Conservation (phyloP, 2,113 vertebrate species). For the Nesoenas mayeri region DNA sequence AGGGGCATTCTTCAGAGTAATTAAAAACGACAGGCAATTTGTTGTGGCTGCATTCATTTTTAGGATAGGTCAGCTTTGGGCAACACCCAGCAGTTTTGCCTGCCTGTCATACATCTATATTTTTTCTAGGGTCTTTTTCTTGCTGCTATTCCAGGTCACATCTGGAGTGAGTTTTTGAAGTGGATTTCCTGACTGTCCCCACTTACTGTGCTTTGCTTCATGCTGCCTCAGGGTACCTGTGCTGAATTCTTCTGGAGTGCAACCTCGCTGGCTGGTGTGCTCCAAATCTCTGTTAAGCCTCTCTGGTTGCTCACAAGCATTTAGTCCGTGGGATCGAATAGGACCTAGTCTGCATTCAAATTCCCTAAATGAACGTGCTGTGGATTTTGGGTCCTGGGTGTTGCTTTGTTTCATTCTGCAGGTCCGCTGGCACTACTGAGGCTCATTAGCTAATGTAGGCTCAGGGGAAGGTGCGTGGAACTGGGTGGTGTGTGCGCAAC, state of each 20-base stretch:
- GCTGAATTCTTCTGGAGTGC: not conserved
- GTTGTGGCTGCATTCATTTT: not conserved
- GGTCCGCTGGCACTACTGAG: not conserved
- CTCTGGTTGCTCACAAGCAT: not conserved
- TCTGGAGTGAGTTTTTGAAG: not conserved
- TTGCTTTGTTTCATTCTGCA: not conserved
- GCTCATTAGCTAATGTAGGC: accelerated
- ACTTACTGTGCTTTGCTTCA: not conserved
- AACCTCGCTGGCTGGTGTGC: not conserved
- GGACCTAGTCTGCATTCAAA: no score
- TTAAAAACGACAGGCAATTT: not conserved
- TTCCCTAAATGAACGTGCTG: not conserved
- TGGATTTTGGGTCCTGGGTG: no score
- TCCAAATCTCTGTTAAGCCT: not conserved
- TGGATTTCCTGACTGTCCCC: not conserved
- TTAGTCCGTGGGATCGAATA: not conserved
- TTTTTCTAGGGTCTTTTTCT: not conserved
- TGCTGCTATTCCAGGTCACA: not conserved
- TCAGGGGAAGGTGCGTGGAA: not conserved
- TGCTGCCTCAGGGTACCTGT: not conserved
- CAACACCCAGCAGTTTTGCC: not conserved
- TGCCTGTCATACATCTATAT: not conserved
- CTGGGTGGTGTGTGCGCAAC: accelerated
- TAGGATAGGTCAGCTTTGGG: not conserved
- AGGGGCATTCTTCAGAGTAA: not conserved